Percentiles rank a stretch among this genome's conserved stretches.
Evolutionary conservation across 2,888 invertebrate genomes (phyloP).

Genomic region (Eumerus sabulonum): DNA sequence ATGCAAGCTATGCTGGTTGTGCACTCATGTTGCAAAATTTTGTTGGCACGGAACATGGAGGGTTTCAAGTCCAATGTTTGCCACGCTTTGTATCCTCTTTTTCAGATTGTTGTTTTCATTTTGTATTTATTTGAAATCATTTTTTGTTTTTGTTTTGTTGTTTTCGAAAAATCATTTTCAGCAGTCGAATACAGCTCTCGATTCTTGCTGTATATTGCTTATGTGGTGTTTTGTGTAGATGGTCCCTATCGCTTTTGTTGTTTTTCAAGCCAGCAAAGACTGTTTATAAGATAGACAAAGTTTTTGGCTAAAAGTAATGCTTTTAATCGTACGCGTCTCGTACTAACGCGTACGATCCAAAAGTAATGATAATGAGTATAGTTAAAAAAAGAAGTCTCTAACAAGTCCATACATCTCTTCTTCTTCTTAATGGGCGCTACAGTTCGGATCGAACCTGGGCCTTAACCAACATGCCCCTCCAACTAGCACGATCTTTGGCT

Average conservation of each 20-base stretch:
- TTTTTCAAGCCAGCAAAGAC: too few species aligned
- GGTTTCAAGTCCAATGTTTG: slow-evolving; percentile 63
- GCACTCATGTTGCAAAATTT: slow-evolving; percentile 64
- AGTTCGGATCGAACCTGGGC: too few species aligned
- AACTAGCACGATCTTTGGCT: too few species aligned
- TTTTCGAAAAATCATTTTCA: slow-evolving; percentile 7
- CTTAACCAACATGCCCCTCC: too few species aligned
- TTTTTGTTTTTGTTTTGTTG: slow-evolving; percentile 26
- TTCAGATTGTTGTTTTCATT: slow-evolving; percentile 32
- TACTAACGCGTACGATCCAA: too few species aligned
- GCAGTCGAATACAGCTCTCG: slow-evolving; percentile 4
- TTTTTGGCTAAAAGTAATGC: too few species aligned
- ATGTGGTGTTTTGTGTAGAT: slow-evolving; percentile 57
- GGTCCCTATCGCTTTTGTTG: background rate
- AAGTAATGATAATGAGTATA: too few species aligned
- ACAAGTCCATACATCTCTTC: too few species aligned
- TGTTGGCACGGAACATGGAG: slow-evolving; percentile 66
- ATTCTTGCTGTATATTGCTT: slow-evolving; percentile 8
- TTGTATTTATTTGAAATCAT: slow-evolving; percentile 26
- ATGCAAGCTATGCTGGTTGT: slow-evolving; percentile 67
- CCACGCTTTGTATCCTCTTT: slow-evolving; percentile 57
- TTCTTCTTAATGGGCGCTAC: too few species aligned
- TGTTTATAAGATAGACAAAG: too few species aligned
- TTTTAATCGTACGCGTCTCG: too few species aligned
- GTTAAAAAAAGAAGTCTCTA: too few species aligned